Conservation (phyloP, 1,140 invertebrate genomes). For the Pararge aegeria region DNA sequence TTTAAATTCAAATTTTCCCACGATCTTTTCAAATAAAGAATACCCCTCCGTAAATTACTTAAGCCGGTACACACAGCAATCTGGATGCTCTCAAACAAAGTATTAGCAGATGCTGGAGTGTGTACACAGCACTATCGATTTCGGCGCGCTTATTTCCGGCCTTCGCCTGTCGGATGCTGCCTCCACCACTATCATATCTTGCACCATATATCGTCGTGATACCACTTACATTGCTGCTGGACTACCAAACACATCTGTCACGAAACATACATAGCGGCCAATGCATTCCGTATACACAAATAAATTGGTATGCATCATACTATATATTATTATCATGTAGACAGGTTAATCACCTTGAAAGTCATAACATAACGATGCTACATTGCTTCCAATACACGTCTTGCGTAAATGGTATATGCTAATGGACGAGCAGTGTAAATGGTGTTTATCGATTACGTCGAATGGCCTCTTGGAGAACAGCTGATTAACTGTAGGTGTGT, state of each 20-base stretch:
- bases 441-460: not conserved
- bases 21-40: not conserved
- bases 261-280: not conserved
- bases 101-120: constrained; percentile 9
- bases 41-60: not conserved
- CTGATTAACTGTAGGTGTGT: not conserved
- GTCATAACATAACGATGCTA: not conserved
- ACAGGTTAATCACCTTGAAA: constrained; percentile 1
- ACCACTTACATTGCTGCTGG: not conserved
- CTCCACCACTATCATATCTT: constrained; percentile 17
- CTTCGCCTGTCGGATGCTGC: constrained; percentile 28
- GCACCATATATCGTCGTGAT: not conserved
- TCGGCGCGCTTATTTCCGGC: constrained; percentile 29
- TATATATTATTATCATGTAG: not conserved
- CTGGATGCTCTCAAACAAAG: not conserved
- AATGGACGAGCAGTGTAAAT: not conserved
- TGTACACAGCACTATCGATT: constrained; percentile 32
- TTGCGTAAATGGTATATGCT: not conserved
- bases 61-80: not conserved
- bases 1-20: not conserved
- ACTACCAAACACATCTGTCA: not conserved
- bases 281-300: not conserved
- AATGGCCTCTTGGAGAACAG: not conserved
- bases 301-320: not conserved
- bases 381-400: not conserved